phyloP scores from a whole-genome alignment of 1,140 invertebrate genomes.

The Cyclina sinensis region DNA sequence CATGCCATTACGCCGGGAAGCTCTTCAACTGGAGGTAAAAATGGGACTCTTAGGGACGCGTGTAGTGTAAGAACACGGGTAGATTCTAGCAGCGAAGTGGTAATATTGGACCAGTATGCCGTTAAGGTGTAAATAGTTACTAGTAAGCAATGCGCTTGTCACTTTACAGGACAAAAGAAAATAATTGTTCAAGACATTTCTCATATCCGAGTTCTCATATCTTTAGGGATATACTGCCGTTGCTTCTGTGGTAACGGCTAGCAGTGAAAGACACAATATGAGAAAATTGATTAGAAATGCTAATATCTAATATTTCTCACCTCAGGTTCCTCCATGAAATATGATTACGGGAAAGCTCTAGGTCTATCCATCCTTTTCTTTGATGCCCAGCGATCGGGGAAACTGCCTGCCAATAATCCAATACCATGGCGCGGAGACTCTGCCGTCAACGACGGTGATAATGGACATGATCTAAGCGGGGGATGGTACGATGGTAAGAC shows the following conservation, averaged over 20 bases:
- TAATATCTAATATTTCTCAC: not conserved
- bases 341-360: conserved; percentile 88
- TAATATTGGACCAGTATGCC: no score
- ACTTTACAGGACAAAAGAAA: no score
- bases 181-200: no score
- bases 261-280: no score
- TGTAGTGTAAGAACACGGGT: no score
- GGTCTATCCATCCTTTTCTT: conserved; percentile 89
- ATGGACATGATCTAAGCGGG: conserved; percentile 89
- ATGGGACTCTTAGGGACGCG: no score
- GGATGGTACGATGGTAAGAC: conserved; percentile 91
- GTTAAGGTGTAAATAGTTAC: no score
- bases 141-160: no score
- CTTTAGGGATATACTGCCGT: not conserved
- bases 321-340: conserved; percentile 71
- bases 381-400: conserved; percentile 90
- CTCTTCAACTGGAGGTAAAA: conserved; percentile 1
- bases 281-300: not conserved
- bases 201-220: not conserved
- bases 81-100: no score
- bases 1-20: not conserved
- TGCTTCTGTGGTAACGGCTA: not conserved
- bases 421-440: conserved; percentile 90
- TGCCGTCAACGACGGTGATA: conserved; percentile 88
- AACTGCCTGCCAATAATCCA: conserved; percentile 88